These are phyloP conservation scores for Hybognathus amarus DNA, from an alignment of 2,797 vertebrate genomes.

Conservation along the genomic window DNA sequence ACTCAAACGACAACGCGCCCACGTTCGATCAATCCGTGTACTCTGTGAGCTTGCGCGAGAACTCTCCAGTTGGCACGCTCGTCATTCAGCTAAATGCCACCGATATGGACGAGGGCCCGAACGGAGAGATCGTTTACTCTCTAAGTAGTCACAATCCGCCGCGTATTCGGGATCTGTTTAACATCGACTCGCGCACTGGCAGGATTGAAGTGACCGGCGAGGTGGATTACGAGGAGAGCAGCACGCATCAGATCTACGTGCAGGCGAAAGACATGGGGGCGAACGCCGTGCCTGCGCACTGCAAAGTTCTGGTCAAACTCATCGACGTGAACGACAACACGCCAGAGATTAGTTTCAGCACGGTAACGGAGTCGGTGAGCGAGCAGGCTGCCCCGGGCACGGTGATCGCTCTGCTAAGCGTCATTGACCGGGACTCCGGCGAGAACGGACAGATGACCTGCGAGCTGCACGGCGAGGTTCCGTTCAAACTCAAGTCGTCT, in stretches of 20 bases:
- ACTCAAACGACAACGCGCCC: conserved; percentile 98
- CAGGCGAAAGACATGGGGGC: conserved; percentile 96
- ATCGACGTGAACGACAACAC: conserved; percentile 95
- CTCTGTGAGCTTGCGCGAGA: conserved; percentile 90
- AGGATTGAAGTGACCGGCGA: conserved; percentile 92
- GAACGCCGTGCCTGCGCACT: conserved; percentile 96
- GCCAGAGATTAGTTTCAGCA: conserved; percentile 96
- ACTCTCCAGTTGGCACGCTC: conserved; percentile 91
- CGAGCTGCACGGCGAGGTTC: conserved; percentile 91
- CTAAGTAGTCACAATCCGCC: conserved; percentile 93
- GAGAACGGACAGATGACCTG: conserved; percentile 95
- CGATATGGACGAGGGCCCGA: conserved; percentile 94
- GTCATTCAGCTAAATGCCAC: conserved; percentile 96
- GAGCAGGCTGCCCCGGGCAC: conserved; percentile 94
- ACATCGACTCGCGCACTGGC: conserved; percentile 88
- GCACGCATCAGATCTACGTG: conserved; percentile 92
- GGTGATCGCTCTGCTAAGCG: conserved; percentile 96
- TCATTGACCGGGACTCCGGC: conserved; percentile 92
- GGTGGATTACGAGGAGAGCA: conserved; percentile 96
- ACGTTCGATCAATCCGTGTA: conserved; percentile 95
- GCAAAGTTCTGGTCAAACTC: conserved; percentile 94
- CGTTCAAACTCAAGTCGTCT: conserved; percentile 94
- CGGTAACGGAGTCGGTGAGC: conserved; percentile 94
- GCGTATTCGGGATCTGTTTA: conserved; percentile 91
- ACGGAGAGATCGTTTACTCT: conserved; percentile 95